Evolutionary conservation across 2,888 invertebrate genomes (phyloP).

Genomic region (Hydrotaea cyrtoneurina): DNA sequence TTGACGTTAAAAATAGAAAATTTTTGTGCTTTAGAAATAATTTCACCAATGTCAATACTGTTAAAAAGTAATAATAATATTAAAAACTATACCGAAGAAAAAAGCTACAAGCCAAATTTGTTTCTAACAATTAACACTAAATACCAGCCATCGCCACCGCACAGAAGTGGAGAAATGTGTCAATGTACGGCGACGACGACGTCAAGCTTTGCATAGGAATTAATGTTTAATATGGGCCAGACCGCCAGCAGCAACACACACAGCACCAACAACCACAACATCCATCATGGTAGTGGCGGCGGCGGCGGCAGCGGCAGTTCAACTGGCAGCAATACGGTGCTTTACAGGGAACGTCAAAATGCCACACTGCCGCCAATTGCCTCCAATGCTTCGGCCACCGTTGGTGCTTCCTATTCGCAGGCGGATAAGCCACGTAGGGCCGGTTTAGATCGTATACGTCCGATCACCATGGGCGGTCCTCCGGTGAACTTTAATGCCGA

Average conservation of each 20-base stretch:
- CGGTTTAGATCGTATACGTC: slow-evolving; percentile 48
- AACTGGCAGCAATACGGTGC: slow-evolving; percentile 53
- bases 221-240: slow-evolving; percentile 66
- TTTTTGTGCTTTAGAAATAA: slow-evolving; percentile 17
- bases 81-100: neutral
- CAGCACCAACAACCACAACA: slow-evolving; percentile 40
- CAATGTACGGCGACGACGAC: slow-evolving; percentile 39
- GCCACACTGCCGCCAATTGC: slow-evolving; percentile 53
- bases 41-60: slow-evolving; percentile 30
- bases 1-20: slow-evolving; percentile 9
- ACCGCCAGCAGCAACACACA: slow-evolving; percentile 50
- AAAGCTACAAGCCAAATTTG: slow-evolving; percentile 39
- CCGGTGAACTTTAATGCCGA: slow-evolving; percentile 55
- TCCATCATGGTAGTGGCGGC: slow-evolving; percentile 22
- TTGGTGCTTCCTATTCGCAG: neutral
- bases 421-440: slow-evolving; percentile 26
- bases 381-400: neutral
- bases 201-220: slow-evolving; percentile 39
- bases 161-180: slow-evolving; percentile 46
- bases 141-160: neutral
- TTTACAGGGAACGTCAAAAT: slow-evolving; percentile 57
- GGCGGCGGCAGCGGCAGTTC: slow-evolving; percentile 31
- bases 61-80: neutral
- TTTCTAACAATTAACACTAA: slow-evolving; percentile 22
- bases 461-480: slow-evolving; percentile 59